Evolutionary conservation across 2,113 vertebrate genomes (phyloP).

Genomic region (Poeciliopsis retropinna): DNA sequence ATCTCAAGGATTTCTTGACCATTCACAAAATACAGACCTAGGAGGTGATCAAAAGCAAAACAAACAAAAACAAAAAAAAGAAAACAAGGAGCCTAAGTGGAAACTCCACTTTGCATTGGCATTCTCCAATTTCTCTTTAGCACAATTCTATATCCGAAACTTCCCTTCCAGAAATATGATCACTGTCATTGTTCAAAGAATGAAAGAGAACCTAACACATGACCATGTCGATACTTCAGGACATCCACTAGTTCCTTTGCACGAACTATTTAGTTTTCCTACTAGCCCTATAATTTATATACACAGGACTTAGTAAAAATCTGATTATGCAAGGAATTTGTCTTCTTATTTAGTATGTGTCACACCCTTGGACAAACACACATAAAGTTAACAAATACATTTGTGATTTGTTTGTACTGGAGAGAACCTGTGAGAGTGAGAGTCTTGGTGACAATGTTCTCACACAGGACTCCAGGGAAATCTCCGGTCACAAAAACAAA

Average conservation of each 20-base stretch:
- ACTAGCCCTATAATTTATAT: neutral
- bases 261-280: neutral
- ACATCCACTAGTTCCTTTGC: slow-evolving; percentile 5
- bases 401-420: slow-evolving; percentile 63
- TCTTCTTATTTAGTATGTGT: slow-evolving; percentile 18
- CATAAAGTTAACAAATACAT: slow-evolving; percentile 47
- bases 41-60: neutral
- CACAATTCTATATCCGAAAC: slow-evolving; percentile 25
- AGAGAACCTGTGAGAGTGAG: slow-evolving; percentile 68
- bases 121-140: slow-evolving; percentile 42
- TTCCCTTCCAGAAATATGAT: slow-evolving; percentile 51
- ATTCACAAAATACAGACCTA: slow-evolving; percentile 23
- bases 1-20: slow-evolving; percentile 27
- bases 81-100: neutral
- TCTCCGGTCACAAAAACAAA: slow-evolving; percentile 77
- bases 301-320: neutral
- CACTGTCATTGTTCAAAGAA: slow-evolving; percentile 40
- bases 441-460: slow-evolving; percentile 76
- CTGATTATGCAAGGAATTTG: neutral
- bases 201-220: slow-evolving; percentile 38
- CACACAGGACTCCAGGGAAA: slow-evolving; percentile 67
- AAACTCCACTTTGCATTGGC: neutral
- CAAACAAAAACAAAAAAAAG: neutral
- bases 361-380: slow-evolving; percentile 13
- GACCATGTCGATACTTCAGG: slow-evolving; percentile 4